These are phyloP conservation scores for Coelopa frigida DNA, from an alignment of 1,140 invertebrate genomes.

Conservation along the genomic window DNA sequence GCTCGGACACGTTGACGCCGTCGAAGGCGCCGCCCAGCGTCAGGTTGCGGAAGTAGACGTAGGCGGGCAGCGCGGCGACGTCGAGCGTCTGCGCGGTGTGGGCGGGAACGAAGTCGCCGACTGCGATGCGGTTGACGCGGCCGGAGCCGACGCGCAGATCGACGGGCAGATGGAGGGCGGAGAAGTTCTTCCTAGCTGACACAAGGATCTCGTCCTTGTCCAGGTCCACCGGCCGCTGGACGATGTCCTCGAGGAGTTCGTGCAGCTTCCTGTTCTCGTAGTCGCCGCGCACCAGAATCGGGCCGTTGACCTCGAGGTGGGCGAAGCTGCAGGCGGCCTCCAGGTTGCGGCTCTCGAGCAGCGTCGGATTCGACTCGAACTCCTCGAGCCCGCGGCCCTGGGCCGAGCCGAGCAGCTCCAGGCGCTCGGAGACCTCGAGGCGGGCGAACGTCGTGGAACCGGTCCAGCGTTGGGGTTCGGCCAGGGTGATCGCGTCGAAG, in stretches of 20 bases:
- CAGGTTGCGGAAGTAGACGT: constrained; percentile 43
- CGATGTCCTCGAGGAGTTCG: constrained; percentile 36
- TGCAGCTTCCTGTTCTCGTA: constrained; percentile 34
- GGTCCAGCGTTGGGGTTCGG: constrained; percentile 35
- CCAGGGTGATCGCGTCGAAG: constrained; percentile 34
- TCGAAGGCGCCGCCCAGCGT: constrained; percentile 32
- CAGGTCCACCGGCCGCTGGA: constrained; percentile 29
- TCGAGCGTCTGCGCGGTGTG: constrained; percentile 43
- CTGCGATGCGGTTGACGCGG: constrained; percentile 39
- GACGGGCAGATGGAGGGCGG: constrained; percentile 31
- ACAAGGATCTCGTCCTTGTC: constrained; percentile 31
- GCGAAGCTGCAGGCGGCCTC: constrained; percentile 45
- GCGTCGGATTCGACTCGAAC: constrained; percentile 44
- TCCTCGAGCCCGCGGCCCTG: constrained; percentile 42
- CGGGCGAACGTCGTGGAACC: constrained; percentile 43
- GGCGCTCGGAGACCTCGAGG: constrained; percentile 42
- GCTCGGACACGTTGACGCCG: constrained; percentile 40
- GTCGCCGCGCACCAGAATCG: constrained; percentile 34
- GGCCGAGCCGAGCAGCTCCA: constrained; percentile 46
- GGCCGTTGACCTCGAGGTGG: constrained; percentile 44
- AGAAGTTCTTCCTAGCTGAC: constrained; percentile 41
- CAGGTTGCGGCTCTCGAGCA: constrained; percentile 39
- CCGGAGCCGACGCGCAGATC: constrained; percentile 26
- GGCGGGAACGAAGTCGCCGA: constrained; percentile 44
- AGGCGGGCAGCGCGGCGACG: constrained; percentile 34